A percentile compares a stretch with the other conserved stretches of the same genome.
These are phyloP conservation scores for Epistrophella euchroma DNA, from an alignment of 2,888 invertebrate genomes.

Conservation along the genomic window DNA sequence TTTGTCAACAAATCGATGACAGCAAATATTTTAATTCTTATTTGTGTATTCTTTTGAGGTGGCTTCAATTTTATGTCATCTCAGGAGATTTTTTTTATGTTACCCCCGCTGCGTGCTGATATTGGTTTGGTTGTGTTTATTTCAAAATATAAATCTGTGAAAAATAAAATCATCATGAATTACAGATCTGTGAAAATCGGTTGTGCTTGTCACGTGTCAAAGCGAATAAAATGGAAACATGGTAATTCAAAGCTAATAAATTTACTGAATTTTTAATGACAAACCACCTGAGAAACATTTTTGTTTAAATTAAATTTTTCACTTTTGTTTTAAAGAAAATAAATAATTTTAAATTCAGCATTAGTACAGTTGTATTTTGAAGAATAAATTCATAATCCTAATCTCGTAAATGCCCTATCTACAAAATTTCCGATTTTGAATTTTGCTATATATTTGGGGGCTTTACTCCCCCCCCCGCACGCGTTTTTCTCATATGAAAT, in stretches of 20 bases:
- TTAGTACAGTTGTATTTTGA: no score
- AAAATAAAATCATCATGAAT: slow-evolving; percentile 6
- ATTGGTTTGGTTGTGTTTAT: background rate
- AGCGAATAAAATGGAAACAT: slow-evolving; percentile 15
- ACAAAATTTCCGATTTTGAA: no score
- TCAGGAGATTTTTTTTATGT: background rate
- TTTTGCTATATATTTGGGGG: no score
- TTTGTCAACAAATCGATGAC: background rate
- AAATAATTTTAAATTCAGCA: no score
- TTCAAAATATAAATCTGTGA: background rate
- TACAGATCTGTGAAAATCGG: background rate
- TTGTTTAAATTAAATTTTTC: no score
- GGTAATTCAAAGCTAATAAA: slow-evolving; percentile 42
- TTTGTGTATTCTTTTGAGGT: slow-evolving; percentile 15
- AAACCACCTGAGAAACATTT: background rate
- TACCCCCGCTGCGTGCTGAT: background rate
- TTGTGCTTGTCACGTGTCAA: slow-evolving; percentile 45
- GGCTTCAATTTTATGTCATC: background rate
- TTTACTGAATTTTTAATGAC: slow-evolving; percentile 43
- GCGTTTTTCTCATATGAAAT: no score
- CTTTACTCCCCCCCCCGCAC: no score
- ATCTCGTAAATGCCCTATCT: no score
- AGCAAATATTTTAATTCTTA: background rate
- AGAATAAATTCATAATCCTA: no score
- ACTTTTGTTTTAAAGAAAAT: no score